Evolutionary conservation across 2,888 invertebrate species (phyloP), one percentile per base, ranked within the genome.

Genomic region (Macrophya alboannulata): DNA sequence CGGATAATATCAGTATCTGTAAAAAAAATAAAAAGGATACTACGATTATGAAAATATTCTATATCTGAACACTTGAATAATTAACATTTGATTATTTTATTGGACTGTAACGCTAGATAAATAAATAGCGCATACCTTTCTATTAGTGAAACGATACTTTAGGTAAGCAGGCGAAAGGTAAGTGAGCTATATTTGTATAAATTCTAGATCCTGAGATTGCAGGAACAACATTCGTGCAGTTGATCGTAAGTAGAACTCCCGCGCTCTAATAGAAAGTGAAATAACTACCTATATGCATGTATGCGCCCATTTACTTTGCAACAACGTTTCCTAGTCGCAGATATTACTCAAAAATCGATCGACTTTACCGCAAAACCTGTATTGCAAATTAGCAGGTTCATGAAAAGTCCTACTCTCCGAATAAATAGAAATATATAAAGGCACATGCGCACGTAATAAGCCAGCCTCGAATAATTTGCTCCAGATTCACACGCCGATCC

Each of bases 251-350:
- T 74, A 74, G 87, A 82, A 74, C 4, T 31, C 71, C 84, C 89
- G 88, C 88, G 87, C 87, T 87, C 87, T 87, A 87, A 89, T 91
- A 91, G 91, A 92, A 92, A 92, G 91, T 90, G 85, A 90, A 89
- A 86, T 89, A 90, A n/a, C 74, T 45, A 25, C 72, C 72, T 74
- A 25, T 31, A 21, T 74, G 74, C 74, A 74, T 17, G 37, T 37
- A 12, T 45, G 74, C 25, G 25, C n/a, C 62, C 59, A n/a, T 43
- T 59, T 62, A 81, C 79, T 77, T 55, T 15, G 21, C 45, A 21
- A 55, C 62, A 43, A 62, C 62, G n/a, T 62, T 59, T 62, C 62
- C 62, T 81, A 17, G 59, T 40, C 48, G 51, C 40, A 12, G 40
- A 15, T 43, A 21, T 43, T 10, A 81, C 17, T 21, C n/a, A 62